phyloP scores from a whole-genome alignment of 1,140 invertebrate genomes.

The Papilio helenus region DNA sequence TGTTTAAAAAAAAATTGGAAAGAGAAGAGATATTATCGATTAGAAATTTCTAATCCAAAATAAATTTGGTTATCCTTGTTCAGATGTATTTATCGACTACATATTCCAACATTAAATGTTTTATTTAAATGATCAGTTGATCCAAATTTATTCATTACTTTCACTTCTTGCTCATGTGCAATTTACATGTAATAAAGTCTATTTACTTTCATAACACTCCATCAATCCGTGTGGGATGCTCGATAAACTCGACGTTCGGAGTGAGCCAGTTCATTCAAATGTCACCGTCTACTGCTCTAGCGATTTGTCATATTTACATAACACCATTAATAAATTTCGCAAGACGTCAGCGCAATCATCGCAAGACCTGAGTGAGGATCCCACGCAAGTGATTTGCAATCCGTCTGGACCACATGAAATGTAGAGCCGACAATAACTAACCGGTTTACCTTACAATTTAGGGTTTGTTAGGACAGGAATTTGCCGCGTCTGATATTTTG shows the following conservation, averaged over 20 bases:
- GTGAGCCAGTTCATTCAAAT: conserved; percentile 46
- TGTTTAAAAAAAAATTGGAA: no score
- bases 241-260: conserved; percentile 19
- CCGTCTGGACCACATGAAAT: conserved; percentile 58
- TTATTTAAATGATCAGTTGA: neutral
- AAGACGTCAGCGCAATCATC: conserved; percentile 62
- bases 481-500: neutral
- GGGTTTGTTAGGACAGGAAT: conserved; percentile 6
- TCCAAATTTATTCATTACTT: conserved; percentile 12
- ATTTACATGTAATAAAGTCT: conserved; percentile 19
- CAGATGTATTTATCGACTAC: neutral
- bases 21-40: no score
- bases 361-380: conserved; percentile 59
- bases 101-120: neutral
- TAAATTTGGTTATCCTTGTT: neutral
- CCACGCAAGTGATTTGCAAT: conserved; percentile 78
- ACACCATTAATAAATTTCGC: conserved; percentile 72
- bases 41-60: no score
- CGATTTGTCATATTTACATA: conserved; percentile 69
- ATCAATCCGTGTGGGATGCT: conserved; percentile 35
- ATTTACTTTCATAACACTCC: conserved; percentile 27
- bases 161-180: neutral
- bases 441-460: conserved; percentile 21
- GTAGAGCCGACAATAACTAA: conserved; percentile 29
- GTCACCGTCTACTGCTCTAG: conserved; percentile 43